phyloP scores from a whole-genome alignment of 2,797 vertebrate species.

The Pseudochirops cupreus region DNA sequence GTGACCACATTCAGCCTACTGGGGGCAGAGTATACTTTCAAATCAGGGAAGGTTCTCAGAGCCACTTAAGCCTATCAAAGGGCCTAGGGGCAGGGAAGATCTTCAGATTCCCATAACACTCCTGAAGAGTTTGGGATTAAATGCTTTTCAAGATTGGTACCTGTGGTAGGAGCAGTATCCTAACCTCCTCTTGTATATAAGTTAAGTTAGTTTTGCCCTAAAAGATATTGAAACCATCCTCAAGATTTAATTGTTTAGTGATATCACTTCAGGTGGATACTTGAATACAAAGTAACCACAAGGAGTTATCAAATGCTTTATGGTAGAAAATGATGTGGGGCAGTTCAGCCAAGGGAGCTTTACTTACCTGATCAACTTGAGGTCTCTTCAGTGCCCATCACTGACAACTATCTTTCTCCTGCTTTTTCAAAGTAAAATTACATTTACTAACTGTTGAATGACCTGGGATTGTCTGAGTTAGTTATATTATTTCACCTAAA shows the following conservation, averaged over 20 bases:
- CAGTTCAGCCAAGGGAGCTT: background rate
- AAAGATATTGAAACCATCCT: background rate
- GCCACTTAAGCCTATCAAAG: too few species aligned
- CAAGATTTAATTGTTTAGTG: background rate
- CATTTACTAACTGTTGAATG: background rate
- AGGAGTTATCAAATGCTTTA: background rate
- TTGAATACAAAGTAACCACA: background rate
- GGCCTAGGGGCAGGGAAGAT: too few species aligned
- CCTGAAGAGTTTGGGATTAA: background rate
- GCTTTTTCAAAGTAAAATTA: background rate
- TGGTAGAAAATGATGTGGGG: background rate
- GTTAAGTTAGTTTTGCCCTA: background rate
- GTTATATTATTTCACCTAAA: background rate
- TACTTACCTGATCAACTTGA: background rate
- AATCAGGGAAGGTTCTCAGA: too few species aligned
- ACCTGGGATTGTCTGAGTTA: background rate
- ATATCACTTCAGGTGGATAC: background rate
- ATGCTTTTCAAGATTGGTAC: background rate
- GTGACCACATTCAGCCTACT: too few species aligned
- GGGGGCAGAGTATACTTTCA: too few species aligned
- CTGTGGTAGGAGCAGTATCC: background rate
- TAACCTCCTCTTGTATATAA: background rate
- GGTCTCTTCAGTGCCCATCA: background rate
- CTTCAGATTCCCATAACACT: too few species aligned
- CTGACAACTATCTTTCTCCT: background rate